These are phyloP conservation scores for Volucella inanis DNA, from an alignment of 2,888 invertebrate genomes.

Conservation along the genomic window DNA sequence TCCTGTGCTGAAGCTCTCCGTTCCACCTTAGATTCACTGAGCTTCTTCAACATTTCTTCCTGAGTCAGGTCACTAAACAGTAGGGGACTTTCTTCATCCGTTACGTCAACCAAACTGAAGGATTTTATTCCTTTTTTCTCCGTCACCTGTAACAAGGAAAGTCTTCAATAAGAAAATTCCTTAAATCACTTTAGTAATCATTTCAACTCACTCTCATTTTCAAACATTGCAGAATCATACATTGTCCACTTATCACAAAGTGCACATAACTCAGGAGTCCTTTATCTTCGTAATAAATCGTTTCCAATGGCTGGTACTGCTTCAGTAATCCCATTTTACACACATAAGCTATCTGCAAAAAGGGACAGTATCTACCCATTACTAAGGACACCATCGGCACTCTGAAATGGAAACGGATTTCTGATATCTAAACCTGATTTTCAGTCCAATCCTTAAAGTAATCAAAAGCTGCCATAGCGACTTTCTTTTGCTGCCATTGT, in stretches of 20 bases:
- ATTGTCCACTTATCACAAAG: conserved; percentile 82
- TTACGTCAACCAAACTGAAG: conserved; percentile 74
- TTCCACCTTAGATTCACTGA: conserved; percentile 57
- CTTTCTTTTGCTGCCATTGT: conserved; percentile 79
- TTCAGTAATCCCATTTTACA: conserved; percentile 78
- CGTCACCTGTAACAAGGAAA: conserved; percentile 63
- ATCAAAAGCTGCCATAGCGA: conserved; percentile 79
- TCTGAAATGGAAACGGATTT: neutral
- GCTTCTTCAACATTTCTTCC: conserved; percentile 68
- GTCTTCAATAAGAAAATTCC: neutral
- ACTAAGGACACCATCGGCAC: neutral
- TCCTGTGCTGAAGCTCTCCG: conserved; percentile 11
- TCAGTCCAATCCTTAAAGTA: conserved; percentile 80
- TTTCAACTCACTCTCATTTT: conserved; percentile 77
- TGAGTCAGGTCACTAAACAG: conserved; percentile 73
- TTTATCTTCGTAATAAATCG: conserved; percentile 79
- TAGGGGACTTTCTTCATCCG: conserved; percentile 55
- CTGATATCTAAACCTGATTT: conserved; percentile 77
- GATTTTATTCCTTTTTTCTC: conserved; percentile 64
- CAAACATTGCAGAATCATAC: conserved; percentile 81
- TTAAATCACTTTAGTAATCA: neutral
- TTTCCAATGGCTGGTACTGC: conserved; percentile 80
- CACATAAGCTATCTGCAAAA: conserved; percentile 76
- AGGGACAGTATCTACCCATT: neutral
- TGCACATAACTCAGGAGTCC: conserved; percentile 79